A percentile compares a stretch with the other conserved stretches of the same genome.
phyloP scores from a whole-genome alignment of 2,888 invertebrate species.

The Ennomos erosarius region DNA sequence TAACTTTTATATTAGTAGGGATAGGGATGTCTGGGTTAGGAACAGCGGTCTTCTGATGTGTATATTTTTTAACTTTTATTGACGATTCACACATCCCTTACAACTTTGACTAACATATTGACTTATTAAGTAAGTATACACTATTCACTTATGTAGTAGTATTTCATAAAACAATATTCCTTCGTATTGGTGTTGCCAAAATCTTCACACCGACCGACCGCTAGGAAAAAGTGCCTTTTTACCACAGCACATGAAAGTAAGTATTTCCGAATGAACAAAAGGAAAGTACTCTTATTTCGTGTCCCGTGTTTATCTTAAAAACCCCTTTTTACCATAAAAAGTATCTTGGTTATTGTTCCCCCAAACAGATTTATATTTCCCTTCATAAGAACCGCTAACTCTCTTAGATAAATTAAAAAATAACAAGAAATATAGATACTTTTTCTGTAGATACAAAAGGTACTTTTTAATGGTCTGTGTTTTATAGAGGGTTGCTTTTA shows the following conservation, averaged over 20 bases:
- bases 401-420: constrained; percentile 51
- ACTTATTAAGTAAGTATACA: too few relatives aligned
- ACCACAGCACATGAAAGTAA: constrained; percentile 48
- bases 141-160: too few relatives aligned
- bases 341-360: constrained; percentile 53
- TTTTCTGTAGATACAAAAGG: constrained; percentile 31
- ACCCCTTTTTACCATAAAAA: constrained; percentile 50
- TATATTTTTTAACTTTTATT: too few relatives aligned
- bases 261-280: constrained; percentile 52
- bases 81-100: too few relatives aligned
- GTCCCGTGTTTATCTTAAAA: constrained; percentile 48
- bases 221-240: constrained; percentile 35
- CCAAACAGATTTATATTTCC: constrained; percentile 55
- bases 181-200: not conserved
- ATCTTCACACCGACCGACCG: constrained; percentile 1
- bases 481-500: constrained; percentile 34
- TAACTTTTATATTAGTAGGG: too few relatives aligned
- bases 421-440: constrained; percentile 48
- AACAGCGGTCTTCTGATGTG: too few relatives aligned
- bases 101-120: too few relatives aligned
- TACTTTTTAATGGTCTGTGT: constrained; percentile 28
- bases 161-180: too few relatives aligned
- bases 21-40: too few relatives aligned
- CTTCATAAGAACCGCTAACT: constrained; percentile 44
- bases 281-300: constrained; percentile 43